Evolutionary conservation across 2,113 vertebrate species (phyloP).

Genomic region (Chionomys nivalis): DNA sequence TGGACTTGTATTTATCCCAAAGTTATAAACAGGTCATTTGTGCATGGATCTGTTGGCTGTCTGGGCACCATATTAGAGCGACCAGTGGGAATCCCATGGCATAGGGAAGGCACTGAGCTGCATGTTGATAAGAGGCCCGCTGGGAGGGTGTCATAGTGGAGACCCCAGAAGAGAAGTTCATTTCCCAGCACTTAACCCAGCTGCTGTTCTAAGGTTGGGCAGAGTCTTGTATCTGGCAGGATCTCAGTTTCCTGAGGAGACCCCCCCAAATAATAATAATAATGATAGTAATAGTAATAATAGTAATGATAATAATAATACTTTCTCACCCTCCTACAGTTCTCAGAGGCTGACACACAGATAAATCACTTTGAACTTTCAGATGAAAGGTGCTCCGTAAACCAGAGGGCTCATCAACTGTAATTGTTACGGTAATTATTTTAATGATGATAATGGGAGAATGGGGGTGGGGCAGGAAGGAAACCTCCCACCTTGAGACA

Average conservation of each 20-base stretch:
- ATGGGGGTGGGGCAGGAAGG: conserved; percentile 38
- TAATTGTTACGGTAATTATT: conserved; percentile 82
- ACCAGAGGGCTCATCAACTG: conserved; percentile 79
- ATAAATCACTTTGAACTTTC: conserved; percentile 80
- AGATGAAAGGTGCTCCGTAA: conserved; percentile 79
- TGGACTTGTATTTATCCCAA: background rate
- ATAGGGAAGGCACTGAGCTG: background rate
- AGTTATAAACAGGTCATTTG: background rate
- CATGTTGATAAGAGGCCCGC: background rate
- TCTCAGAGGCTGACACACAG: conserved; percentile 66
- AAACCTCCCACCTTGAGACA: conserved; percentile 73
- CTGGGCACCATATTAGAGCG: background rate
- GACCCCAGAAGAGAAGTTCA: background rate
- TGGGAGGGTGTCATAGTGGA: background rate
- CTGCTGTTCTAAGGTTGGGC: background rate
- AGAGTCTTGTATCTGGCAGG: background rate
- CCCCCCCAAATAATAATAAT: background rate
- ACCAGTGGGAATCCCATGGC: background rate
- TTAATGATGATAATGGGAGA: conserved; percentile 83
- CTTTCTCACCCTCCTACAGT: conserved; percentile 31
- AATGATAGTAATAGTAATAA: conserved; percentile 6
- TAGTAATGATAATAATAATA: background rate
- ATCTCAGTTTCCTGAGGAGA: conserved; percentile 39
- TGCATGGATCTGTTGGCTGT: background rate
- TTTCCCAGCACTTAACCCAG: background rate